Conservation (phyloP, 2,797 vertebrate species). For the Chaunax sp. region DNA sequence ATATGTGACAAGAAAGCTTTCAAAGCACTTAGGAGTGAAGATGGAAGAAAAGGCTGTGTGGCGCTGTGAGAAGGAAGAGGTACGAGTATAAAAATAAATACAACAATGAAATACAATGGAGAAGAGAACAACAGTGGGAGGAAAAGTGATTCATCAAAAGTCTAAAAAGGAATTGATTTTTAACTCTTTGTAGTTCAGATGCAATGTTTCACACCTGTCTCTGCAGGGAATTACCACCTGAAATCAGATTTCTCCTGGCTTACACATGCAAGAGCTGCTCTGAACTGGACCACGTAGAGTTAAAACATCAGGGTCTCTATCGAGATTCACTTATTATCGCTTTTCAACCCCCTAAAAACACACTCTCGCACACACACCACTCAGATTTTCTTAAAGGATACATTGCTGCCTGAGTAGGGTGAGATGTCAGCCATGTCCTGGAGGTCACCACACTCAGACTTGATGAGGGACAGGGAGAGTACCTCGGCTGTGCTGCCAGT, state of each 20-base stretch:
- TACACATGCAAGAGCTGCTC: conserved; percentile 18
- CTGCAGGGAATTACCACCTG: conserved; percentile 32
- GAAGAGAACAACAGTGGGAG: conserved; percentile 73
- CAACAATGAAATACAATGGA: conserved; percentile 69
- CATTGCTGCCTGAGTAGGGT: conserved; percentile 97
- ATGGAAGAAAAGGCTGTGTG: conserved; percentile 63
- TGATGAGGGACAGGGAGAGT: conserved; percentile 96
- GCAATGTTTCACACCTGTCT: conserved; percentile 29
- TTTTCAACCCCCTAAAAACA: conserved; percentile 20
- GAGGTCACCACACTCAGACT: conserved; percentile 96
- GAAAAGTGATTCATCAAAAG: conserved; percentile 79
- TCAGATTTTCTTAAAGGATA: conserved; percentile 87
- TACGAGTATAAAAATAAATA: conserved; percentile 78
- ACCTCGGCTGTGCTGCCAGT: conserved; percentile 92
- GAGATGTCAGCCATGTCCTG: conserved; percentile 99
- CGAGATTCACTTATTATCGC: conserved; percentile 9
- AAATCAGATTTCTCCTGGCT: conserved; percentile 35
- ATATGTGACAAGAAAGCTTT: conserved; percentile 76
- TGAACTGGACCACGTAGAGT: conserved; percentile 16
- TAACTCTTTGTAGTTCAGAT: conserved; percentile 57
- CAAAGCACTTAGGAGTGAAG: conserved; percentile 73
- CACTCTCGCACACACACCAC: not conserved
- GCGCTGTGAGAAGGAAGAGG: conserved; percentile 73
- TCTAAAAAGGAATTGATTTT: conserved; percentile 67
- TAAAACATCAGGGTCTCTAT: conserved; percentile 25